A percentile compares a stretch with the other conserved stretches of the same genome.
phyloP scores from a whole-genome alignment of 2,797 vertebrate genomes.

The Pyrocephalus nanus region DNA sequence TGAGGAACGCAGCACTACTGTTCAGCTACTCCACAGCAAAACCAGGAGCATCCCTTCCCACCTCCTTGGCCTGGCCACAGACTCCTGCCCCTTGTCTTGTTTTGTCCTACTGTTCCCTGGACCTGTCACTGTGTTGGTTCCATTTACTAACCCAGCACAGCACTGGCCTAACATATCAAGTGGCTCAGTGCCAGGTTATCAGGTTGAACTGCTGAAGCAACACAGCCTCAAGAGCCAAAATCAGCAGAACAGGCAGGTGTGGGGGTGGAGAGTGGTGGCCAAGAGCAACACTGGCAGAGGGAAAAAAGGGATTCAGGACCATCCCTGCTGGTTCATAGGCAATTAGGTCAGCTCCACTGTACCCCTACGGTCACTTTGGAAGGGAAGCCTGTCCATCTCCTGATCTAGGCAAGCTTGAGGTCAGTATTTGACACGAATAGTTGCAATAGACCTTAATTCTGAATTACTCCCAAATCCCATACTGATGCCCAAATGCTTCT shows the following conservation, averaged over 20 bases:
- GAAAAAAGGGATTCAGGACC: not conserved
- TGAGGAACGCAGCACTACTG: not conserved
- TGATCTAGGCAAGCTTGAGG: not conserved
- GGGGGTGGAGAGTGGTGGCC: not conserved
- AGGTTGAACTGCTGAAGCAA: not conserved
- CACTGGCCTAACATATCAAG: not conserved
- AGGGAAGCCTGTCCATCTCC: not conserved
- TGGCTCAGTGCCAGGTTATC: not conserved
- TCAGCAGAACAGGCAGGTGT: not conserved
- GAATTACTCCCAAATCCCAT: not conserved
- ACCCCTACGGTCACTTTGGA: fast-evolving
- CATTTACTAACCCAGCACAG: not conserved
- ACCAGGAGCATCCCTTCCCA: not conserved
- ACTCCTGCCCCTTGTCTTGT: not conserved
- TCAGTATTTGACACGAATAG: not conserved
- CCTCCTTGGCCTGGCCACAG: not conserved
- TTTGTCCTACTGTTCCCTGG: not conserved
- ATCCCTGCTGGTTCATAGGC: not conserved
- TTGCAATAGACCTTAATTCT: not conserved
- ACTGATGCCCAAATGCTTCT: not conserved
- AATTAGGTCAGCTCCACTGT: not conserved
- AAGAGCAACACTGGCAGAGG: not conserved
- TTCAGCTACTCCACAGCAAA: not conserved
- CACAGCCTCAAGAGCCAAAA: not conserved
- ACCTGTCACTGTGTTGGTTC: fast-evolving